A percentile compares a stretch with the other conserved stretches of the same genome.
These are phyloP conservation scores for Lycodopsis pacificus DNA, from an alignment of 2,797 vertebrate species.

Conservation along the genomic window DNA sequence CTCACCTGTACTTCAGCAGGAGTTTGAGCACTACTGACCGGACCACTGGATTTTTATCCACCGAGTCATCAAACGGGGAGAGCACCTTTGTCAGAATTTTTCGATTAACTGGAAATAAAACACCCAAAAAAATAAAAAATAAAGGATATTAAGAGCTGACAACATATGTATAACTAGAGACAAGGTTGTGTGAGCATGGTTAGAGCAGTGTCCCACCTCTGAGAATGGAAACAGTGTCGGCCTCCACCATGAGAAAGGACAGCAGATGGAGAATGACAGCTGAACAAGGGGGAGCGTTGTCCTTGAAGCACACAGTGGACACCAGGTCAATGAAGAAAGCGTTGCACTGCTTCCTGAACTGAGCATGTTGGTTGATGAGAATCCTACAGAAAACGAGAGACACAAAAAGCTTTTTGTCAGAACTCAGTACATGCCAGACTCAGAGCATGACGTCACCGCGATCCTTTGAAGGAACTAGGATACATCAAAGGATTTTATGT, in stretches of 20 bases:
- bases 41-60: slow-evolving; percentile 93
- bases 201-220: slow-evolving; percentile 57
- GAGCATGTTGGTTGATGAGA: slow-evolving; percentile 80
- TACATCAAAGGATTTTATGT: neutral
- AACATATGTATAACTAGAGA: neutral
- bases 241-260: slow-evolving; percentile 87
- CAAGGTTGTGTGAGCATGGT: neutral
- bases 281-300: slow-evolving; percentile 87
- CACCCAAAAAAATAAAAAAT: neutral
- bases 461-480: neutral
- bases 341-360: slow-evolving; percentile 90
- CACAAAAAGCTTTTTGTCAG: neutral
- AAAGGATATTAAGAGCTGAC: slow-evolving; percentile 4
- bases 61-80: slow-evolving; percentile 93
- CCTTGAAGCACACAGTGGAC: slow-evolving; percentile 94
- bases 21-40: slow-evolving; percentile 95
- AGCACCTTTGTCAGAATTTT: slow-evolving; percentile 87
- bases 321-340: slow-evolving; percentile 94
- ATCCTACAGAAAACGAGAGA: slow-evolving; percentile 73
- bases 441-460: neutral
- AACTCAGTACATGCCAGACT: neutral
- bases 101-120: slow-evolving; percentile 58
- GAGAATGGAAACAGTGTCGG: slow-evolving; percentile 36
- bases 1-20: slow-evolving; percentile 95
- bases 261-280: slow-evolving; percentile 87